Percentiles rank a stretch among this genome's conserved stretches.
Conservation (phyloP, 2,113 vertebrate genomes). For the Felis catus region DNA sequence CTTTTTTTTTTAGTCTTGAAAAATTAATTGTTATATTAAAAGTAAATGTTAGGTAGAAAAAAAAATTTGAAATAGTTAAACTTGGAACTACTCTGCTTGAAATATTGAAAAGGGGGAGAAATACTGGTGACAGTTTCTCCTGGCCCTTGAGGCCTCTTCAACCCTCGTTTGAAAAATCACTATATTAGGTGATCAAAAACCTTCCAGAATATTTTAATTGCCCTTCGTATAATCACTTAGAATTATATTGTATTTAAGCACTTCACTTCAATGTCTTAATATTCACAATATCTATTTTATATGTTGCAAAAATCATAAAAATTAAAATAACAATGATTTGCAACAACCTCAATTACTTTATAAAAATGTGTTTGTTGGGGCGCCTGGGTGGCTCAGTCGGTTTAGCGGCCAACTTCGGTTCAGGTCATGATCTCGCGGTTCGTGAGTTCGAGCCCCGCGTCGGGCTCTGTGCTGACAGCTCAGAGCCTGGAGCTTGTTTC, state of each 20-base stretch:
- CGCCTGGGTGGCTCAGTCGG: too few species aligned
- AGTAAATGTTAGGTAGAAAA: background rate
- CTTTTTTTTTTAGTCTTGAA: background rate
- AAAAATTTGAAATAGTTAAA: background rate
- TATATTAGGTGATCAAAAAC: background rate
- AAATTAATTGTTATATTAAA: background rate
- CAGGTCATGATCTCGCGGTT: too few species aligned
- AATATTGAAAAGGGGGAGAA: background rate
- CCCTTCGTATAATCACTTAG: background rate
- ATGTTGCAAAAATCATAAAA: background rate
- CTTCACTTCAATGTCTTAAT: background rate
- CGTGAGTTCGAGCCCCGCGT: too few species aligned
- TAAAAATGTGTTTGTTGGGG: background rate
- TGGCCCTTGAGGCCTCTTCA: background rate
- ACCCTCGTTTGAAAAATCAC: background rate
- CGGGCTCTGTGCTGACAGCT: too few species aligned
- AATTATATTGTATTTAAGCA: background rate
- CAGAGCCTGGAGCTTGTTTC: too few species aligned
- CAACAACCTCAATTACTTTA: background rate
- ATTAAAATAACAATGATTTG: background rate
- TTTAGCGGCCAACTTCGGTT: too few species aligned
- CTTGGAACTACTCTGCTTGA: background rate
- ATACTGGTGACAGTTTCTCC: background rate
- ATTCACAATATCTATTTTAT: background rate
- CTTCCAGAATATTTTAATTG: background rate